phyloP scores from a whole-genome alignment of 1,140 invertebrate genomes.

The Cyrtorhinus lividipennis region DNA sequence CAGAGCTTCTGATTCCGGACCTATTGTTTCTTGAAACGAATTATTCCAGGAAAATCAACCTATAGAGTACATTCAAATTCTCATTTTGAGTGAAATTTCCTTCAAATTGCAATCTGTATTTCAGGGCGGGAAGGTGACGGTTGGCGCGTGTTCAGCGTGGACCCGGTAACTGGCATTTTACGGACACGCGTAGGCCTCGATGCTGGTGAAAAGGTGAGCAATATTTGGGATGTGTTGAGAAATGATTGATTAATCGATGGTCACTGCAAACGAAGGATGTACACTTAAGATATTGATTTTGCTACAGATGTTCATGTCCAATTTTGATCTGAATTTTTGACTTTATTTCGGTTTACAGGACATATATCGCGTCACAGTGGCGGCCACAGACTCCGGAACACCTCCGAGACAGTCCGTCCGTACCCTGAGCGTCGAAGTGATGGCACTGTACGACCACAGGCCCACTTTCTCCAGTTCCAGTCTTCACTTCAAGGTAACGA shows the following conservation, averaged over 20 bases:
- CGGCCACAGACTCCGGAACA: slow-evolving; percentile 70
- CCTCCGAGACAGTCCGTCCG: slow-evolving; percentile 66
- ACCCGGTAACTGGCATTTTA: slow-evolving; percentile 71
- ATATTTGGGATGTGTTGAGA: too few species aligned
- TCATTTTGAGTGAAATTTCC: too few species aligned
- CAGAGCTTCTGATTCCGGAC: too few species aligned
- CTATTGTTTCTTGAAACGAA: too few species aligned
- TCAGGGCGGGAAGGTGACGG: slow-evolving; percentile 62
- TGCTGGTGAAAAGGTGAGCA: slow-evolving; percentile 64
- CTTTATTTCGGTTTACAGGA: slow-evolving; percentile 28
- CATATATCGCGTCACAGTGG: slow-evolving; percentile 69
- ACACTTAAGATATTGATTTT: too few species aligned
- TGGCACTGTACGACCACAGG: slow-evolving; percentile 80
- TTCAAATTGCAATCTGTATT: too few species aligned
- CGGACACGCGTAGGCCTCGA: slow-evolving; percentile 73
- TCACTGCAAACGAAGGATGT: too few species aligned
- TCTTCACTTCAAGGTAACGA: slow-evolving; percentile 58
- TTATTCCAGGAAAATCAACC: too few species aligned
- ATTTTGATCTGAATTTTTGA: too few species aligned
- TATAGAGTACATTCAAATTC: too few species aligned
- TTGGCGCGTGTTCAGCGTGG: slow-evolving; percentile 68
- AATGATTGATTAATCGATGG: too few species aligned
- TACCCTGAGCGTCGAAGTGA: slow-evolving; percentile 67
- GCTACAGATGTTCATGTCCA: too few species aligned
- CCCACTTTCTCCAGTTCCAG: slow-evolving; percentile 82